Evolutionary conservation across 2,888 invertebrate species (phyloP), one percentile per base, ranked within the genome.

Genomic region (Thecophora atra): DNA sequence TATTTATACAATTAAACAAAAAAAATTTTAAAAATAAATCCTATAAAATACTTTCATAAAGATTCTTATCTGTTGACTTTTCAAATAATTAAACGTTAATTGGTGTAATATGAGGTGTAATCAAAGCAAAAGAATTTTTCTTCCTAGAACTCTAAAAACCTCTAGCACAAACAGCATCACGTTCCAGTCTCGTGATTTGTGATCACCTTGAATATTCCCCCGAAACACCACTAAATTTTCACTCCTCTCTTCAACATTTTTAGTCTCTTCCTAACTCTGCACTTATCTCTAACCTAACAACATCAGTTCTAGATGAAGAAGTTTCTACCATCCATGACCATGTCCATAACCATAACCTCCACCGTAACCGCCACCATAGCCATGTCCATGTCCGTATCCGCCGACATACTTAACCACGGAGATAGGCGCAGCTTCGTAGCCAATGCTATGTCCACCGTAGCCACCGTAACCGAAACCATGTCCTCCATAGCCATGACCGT

Each of bases 401-500:
- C 81, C 79, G 19, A 26, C 44, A 66, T 30, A 71, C 76, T 71
- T 78, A 68, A 21, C 83, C 81, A 28, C 73, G 66, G 56, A 52
- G 7, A 52, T 3, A 24, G 56, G 56, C 5, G 56, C 56, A 2
- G 56, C 56, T 21, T 21, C 21, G 26, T 58, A 58, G 47, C 47
- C 17, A 1, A 47, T 47, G 30, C 81, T 92, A 90, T 81, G 87
- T 89, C 56, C 88, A 91, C 87, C 92, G 91, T 78, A 91, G 7
- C 71, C 71, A 56, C 67, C 64, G 19, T 47, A 66, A 7, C 76
- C 75, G 51, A 74, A 73, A 8, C 77, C 78, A 58, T 80, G 79
- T 58, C 81, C 81, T n/a, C 79, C 81, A 65, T 81, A 80, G 71
- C 83, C 83, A 28, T 78, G 75, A 24, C 81, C 76, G 44, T 81